A percentile compares a stretch with the other conserved stretches of the same genome.
Conservation (phyloP, 2,888 invertebrate genomes). For the Thalpophila matura region DNA sequence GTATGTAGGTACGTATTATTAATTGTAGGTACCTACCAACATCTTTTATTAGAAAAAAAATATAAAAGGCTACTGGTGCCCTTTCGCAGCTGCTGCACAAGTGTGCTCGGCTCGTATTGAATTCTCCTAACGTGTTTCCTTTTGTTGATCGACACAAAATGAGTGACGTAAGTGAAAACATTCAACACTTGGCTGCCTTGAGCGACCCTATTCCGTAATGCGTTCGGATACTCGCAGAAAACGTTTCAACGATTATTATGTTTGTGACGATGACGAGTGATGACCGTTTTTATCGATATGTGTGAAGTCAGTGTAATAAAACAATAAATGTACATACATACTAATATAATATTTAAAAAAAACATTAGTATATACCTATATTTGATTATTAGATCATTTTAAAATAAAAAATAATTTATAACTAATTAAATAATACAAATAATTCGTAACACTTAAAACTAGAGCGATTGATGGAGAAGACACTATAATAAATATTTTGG, state of each 20-base stretch:
- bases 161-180: conserved; percentile 61
- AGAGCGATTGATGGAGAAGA: background rate
- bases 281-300: background rate
- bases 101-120: conserved; percentile 49
- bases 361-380: too few species aligned
- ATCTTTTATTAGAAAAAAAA: conserved; percentile 32
- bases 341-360: too few species aligned
- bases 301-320: conserved; percentile 1
- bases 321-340: too few species aligned
- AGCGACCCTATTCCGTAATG: conserved; percentile 23
- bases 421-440: too few species aligned
- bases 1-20: conserved; percentile 53
- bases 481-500: too few species aligned
- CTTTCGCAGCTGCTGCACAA: conserved; percentile 56
- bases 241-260: background rate
- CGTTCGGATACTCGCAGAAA: conserved; percentile 46
- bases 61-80: conserved; percentile 38
- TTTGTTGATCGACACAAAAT: conserved; percentile 66
- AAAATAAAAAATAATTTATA: too few species aligned
- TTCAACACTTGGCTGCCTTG: conserved; percentile 45
- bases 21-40: conserved; percentile 28
- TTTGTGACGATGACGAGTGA: background rate
- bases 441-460: too few species aligned
- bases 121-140: conserved; percentile 61
- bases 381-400: too few species aligned